Evolutionary conservation across 2,797 vertebrate species (phyloP).

Genomic region (Nasua narica): DNA sequence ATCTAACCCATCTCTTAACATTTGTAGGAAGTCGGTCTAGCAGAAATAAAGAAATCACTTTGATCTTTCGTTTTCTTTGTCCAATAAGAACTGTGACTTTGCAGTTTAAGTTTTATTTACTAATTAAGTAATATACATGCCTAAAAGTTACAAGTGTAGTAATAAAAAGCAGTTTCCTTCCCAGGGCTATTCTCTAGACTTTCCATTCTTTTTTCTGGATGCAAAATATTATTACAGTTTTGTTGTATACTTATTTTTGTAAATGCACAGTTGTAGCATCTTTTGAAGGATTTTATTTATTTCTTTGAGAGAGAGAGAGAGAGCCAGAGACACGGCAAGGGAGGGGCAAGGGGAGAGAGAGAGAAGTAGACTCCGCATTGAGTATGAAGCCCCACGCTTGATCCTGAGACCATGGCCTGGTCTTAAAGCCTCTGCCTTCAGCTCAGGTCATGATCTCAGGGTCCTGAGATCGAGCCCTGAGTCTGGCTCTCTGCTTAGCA

Average conservation of each 20-base stretch:
- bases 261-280: neutral
- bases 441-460: too few species aligned
- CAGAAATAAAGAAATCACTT: neutral
- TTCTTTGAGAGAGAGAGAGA: neutral
- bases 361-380: neutral
- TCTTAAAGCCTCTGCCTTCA: too few species aligned
- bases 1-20: neutral
- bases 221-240: neutral
- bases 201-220: neutral
- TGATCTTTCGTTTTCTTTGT: neutral
- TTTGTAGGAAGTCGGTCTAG: neutral
- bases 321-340: neutral
- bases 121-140: neutral
- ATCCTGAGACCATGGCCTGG: neutral
- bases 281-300: neutral
- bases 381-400: neutral
- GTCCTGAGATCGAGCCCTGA: too few species aligned
- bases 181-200: neutral
- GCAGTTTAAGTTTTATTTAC: neutral
- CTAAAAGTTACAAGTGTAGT: neutral
- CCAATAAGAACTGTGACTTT: neutral
- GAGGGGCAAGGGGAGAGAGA: neutral
- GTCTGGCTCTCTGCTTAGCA: too few species aligned
- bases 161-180: neutral
- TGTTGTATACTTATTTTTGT: neutral